Conservation (phyloP, 64 coral and sea anemone genomes). For the Catalaphyllia jardinei region DNA sequence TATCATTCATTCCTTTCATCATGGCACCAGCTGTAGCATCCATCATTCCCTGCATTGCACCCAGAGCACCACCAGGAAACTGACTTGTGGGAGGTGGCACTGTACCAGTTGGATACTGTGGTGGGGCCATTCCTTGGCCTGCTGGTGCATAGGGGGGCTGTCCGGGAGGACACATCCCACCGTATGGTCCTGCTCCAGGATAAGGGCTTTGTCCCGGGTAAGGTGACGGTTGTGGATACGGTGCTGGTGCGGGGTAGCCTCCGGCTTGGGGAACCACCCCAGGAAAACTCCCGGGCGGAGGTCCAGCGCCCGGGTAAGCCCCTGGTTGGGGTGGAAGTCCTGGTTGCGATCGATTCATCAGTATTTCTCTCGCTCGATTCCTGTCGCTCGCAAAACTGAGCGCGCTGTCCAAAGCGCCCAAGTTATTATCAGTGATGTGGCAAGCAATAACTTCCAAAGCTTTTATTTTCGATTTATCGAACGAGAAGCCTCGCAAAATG, state of each 20-base stretch:
- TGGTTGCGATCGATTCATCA: slow-evolving; percentile 20
- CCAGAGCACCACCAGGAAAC: not conserved
- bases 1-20: too few species aligned
- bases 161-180: slow-evolving; percentile 1
- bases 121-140: not conserved
- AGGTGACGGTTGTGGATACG: slow-evolving; percentile 36
- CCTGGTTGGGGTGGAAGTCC: slow-evolving; percentile 12
- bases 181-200: not conserved
- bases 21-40: not conserved
- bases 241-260: not conserved
- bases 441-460: slow-evolving; percentile 46
- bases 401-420: slow-evolving; percentile 42
- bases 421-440: slow-evolving; percentile 49
- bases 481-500: slow-evolving; percentile 50
- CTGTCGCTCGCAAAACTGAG: slow-evolving; percentile 41
- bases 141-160: not conserved
- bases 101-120: slow-evolving; percentile 27
- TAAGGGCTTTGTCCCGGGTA: slow-evolving; percentile 27
- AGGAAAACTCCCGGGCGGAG: not conserved
- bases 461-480: slow-evolving; percentile 52
- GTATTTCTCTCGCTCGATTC: slow-evolving; percentile 25
- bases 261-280: not conserved
- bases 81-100: not conserved
- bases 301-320: not conserved
- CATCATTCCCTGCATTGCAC: not conserved